These are phyloP conservation scores for Euspilapteryx auroguttella DNA, from an alignment of 2,888 invertebrate genomes.

Conservation along the genomic window DNA sequence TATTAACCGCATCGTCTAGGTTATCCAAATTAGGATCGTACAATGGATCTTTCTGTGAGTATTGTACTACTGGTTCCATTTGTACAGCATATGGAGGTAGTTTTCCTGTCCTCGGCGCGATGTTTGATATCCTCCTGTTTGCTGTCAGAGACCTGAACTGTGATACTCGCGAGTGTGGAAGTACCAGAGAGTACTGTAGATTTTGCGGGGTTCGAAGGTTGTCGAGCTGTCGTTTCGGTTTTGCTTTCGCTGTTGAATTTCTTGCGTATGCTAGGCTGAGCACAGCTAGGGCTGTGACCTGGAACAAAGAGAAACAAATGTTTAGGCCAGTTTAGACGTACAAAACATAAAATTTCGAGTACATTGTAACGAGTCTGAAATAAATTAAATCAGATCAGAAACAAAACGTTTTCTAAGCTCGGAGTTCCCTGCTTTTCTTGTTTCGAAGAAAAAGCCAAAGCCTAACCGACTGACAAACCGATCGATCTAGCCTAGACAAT, in stretches of 20 bases:
- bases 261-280: conserved; percentile 51
- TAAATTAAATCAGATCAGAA: too few relatives aligned
- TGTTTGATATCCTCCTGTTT: conserved; percentile 58
- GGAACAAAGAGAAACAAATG: too few relatives aligned
- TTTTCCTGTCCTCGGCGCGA: conserved; percentile 40
- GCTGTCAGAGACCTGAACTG: conserved; percentile 50
- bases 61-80: conserved; percentile 79
- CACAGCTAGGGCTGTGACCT: conserved; percentile 61
- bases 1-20: conserved; percentile 38
- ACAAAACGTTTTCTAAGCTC: too few relatives aligned
- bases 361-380: too few relatives aligned
- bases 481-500: too few relatives aligned
- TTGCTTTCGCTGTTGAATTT: conserved; percentile 46
- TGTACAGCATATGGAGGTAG: conserved; percentile 75
- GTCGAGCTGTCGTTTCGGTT: conserved; percentile 57
- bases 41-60: conserved; percentile 77
- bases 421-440: too few relatives aligned
- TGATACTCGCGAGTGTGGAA: conserved; percentile 58
- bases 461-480: too few relatives aligned
- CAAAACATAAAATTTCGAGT: too few relatives aligned
- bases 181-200: conserved; percentile 61
- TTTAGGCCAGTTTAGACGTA: too few relatives aligned
- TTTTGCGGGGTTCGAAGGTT: conserved; percentile 60
- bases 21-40: conserved; percentile 64
- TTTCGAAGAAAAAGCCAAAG: too few relatives aligned